Percentiles rank a stretch among this genome's conserved stretches.
Evolutionary conservation across 2,888 invertebrate genomes (phyloP).

Genomic region (Eulithis prunata): DNA sequence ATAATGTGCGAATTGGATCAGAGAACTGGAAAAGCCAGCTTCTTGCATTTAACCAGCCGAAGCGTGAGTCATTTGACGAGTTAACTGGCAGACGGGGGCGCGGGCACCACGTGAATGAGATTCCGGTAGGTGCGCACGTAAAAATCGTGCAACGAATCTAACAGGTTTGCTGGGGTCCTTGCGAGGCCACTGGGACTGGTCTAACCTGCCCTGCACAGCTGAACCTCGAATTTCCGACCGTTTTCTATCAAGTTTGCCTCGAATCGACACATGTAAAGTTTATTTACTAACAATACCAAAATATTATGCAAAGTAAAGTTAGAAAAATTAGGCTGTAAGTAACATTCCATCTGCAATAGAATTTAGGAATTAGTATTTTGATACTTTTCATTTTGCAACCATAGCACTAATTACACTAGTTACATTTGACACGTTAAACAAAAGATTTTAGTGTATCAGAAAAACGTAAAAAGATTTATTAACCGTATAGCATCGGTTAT

Average conservation of each 20-base stretch:
- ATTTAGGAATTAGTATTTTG: too few species aligned
- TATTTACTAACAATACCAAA: slow-evolving; percentile 50
- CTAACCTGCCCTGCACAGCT: slow-evolving; percentile 82
- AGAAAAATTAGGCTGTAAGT: neutral
- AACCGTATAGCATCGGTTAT: neutral
- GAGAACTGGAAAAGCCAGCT: slow-evolving; percentile 83
- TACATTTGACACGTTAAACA: too few species aligned
- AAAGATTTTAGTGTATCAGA: too few species aligned
- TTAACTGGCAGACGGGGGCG: slow-evolving; percentile 74
- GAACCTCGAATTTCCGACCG: slow-evolving; percentile 80
- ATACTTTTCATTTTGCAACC: too few species aligned
- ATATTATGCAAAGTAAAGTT: slow-evolving; percentile 39
- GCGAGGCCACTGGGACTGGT: slow-evolving; percentile 84
- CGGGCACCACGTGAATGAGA: slow-evolving; percentile 81
- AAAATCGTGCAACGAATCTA: slow-evolving; percentile 85
- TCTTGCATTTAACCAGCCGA: slow-evolving; percentile 79
- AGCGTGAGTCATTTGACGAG: slow-evolving; percentile 83
- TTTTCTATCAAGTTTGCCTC: slow-evolving; percentile 76
- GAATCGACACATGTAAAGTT: slow-evolving; percentile 60
- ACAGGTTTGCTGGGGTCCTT: slow-evolving; percentile 84
- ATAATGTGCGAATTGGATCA: slow-evolving; percentile 77
- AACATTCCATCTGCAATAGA: too few species aligned
- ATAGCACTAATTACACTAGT: too few species aligned
- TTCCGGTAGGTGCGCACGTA: slow-evolving; percentile 84
- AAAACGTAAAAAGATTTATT: neutral